phyloP scores from a whole-genome alignment of 2,888 invertebrate genomes.

The Coecobrya sp. region DNA sequence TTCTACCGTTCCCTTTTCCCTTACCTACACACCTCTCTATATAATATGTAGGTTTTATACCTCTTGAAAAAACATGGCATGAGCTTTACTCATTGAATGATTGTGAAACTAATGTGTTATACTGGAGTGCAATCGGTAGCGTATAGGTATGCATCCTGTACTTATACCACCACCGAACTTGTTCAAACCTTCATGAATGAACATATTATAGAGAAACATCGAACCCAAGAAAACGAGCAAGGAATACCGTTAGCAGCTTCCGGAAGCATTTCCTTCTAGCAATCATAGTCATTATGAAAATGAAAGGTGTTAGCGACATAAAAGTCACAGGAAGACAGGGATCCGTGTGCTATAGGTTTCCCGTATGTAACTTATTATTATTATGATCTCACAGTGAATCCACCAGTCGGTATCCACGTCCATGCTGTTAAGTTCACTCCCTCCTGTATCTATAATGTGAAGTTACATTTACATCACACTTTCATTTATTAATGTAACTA shows the following conservation, averaged over 20 bases:
- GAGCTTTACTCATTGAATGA: slow-evolving; percentile 43
- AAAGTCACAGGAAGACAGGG: slow-evolving; percentile 63
- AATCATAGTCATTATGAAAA: slow-evolving; percentile 76
- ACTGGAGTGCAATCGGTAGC: neutral
- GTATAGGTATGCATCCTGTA: neutral
- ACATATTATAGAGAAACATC: neutral
- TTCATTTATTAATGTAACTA: slow-evolving; percentile 22
- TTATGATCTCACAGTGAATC: slow-evolving; percentile 5
- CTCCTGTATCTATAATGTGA: slow-evolving; percentile 1
- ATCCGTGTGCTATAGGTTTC: neutral
- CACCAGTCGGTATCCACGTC: neutral
- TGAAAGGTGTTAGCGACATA: slow-evolving; percentile 74
- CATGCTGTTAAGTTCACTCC: neutral
- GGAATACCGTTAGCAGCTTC: slow-evolving; percentile 70
- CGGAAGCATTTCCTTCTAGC: slow-evolving; percentile 78
- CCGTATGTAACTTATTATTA: neutral
- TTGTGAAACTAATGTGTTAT: slow-evolving; percentile 26
- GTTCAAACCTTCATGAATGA: neutral
- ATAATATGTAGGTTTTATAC: too few species aligned
- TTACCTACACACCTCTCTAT: neutral
- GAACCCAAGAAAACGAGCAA: neutral
- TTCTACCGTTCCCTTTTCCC: slow-evolving; percentile 50
- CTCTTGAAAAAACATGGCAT: slow-evolving; percentile 2
- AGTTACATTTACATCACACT: slow-evolving; percentile 23
- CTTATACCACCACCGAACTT: neutral